Evolutionary conservation across 1,140 invertebrate genomes (phyloP).

Genomic region (Alviniconcha marisindica): DNA sequence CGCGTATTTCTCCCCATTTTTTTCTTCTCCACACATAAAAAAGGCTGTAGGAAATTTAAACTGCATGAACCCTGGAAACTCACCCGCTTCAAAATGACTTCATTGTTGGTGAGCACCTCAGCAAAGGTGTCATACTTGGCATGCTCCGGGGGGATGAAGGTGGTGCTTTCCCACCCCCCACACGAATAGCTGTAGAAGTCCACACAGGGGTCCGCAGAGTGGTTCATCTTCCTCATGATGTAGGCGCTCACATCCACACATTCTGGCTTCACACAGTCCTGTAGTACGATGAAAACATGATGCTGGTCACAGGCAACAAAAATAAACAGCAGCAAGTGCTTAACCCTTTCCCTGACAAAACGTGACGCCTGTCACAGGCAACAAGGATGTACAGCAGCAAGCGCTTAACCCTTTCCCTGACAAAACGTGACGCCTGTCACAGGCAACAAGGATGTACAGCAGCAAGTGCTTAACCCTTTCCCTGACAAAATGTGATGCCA

Average conservation of each 20-base stretch:
- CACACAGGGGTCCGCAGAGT: slow-evolving; percentile 87
- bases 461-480: no score
- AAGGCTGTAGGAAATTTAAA: no score
- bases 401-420: no score
- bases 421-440: no score
- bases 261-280: slow-evolving; percentile 51
- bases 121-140: slow-evolving; percentile 47
- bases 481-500: no score
- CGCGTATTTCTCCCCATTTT: no score
- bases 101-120: slow-evolving; percentile 52
- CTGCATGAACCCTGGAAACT: slow-evolving; percentile 10
- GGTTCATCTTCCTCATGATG: slow-evolving; percentile 77
- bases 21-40: background rate
- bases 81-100: slow-evolving; percentile 51
- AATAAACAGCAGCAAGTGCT: no score
- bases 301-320: background rate
- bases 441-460: no score
- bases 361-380: no score
- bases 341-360: no score
- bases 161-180: slow-evolving; percentile 72
- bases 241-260: slow-evolving; percentile 62
- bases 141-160: slow-evolving; percentile 53
- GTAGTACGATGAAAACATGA: background rate
- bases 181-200: slow-evolving; percentile 97
- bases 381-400: no score